Percentiles rank a stretch among this genome's conserved stretches.
These are phyloP conservation scores for Tachysurus fulvidraco DNA, from an alignment of 2,113 vertebrate species.

Conservation along the genomic window DNA sequence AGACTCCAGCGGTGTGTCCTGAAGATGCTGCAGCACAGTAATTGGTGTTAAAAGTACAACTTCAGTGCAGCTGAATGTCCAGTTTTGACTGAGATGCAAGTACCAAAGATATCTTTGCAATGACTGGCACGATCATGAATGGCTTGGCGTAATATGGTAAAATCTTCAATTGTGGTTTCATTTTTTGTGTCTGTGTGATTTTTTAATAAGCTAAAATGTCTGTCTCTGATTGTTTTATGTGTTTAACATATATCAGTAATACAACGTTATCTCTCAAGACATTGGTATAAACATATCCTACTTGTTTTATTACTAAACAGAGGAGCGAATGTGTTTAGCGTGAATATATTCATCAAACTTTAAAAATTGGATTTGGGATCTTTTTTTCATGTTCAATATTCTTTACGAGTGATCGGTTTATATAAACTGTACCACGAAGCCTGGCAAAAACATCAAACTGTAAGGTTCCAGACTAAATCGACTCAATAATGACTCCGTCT, in stretches of 20 bases:
- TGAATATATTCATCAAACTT: too few species aligned
- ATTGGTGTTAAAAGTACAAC: constrained; percentile 1
- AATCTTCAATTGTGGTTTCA: not conserved
- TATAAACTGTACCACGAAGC: not conserved
- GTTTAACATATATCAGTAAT: not conserved
- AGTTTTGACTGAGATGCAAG: not conserved
- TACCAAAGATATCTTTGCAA: not conserved
- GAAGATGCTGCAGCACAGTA: constrained; percentile 29
- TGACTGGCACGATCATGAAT: not conserved
- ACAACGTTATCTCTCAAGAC: not conserved
- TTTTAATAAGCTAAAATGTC: not conserved
- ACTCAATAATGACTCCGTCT: not conserved
- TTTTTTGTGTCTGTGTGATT: not conserved
- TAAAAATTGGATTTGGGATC: not conserved
- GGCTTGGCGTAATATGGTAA: not conserved
- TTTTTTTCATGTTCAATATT: not conserved
- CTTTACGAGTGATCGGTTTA: not conserved
- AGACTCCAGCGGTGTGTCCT: constrained; percentile 6
- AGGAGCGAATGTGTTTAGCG: not conserved
- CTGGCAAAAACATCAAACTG: not conserved
- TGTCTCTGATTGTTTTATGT: not conserved
- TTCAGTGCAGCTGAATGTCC: not conserved
- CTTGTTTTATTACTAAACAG: not conserved
- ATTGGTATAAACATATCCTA: not conserved
- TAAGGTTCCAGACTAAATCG: not conserved